Evolutionary conservation across 2,797 vertebrate genomes (phyloP).

Genomic region (Typhlichthys eigenmanni): DNA sequence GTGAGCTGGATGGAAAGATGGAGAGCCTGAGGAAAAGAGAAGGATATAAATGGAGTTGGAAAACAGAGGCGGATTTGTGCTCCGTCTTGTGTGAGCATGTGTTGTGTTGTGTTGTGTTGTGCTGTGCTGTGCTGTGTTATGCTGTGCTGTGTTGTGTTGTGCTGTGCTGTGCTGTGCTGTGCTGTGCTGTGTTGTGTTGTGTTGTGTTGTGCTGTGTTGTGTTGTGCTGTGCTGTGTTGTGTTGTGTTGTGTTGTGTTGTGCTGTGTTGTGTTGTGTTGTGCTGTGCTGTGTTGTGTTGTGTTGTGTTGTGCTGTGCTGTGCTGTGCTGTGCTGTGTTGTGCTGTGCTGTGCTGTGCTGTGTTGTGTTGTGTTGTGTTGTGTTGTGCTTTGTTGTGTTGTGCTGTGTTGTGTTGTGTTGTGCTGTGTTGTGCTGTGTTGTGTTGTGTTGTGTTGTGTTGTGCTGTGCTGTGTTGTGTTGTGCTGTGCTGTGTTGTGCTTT

Average conservation of each 20-base stretch:
- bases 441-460: too few relatives aligned
- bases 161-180: background rate
- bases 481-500: too few relatives aligned
- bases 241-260: background rate
- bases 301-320: too few relatives aligned
- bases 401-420: slow-evolving; percentile 1
- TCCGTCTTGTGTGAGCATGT: slow-evolving; percentile 1
- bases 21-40: slow-evolving; percentile 38
- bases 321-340: too few relatives aligned
- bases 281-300: too few relatives aligned
- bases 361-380: background rate
- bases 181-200: background rate
- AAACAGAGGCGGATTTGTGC: slow-evolving; percentile 41
- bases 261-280: background rate
- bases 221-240: background rate
- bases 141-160: background rate
- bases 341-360: too few relatives aligned
- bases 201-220: background rate
- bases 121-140: background rate
- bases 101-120: background rate
- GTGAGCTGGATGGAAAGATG: too few relatives aligned
- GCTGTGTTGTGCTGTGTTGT: too few relatives aligned
- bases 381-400: background rate
- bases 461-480: too few relatives aligned
- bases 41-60: slow-evolving; percentile 55